These are phyloP conservation scores for Hydropsyche tenuis DNA, from an alignment of 1,140 invertebrate genomes.

Conservation along the genomic window DNA sequence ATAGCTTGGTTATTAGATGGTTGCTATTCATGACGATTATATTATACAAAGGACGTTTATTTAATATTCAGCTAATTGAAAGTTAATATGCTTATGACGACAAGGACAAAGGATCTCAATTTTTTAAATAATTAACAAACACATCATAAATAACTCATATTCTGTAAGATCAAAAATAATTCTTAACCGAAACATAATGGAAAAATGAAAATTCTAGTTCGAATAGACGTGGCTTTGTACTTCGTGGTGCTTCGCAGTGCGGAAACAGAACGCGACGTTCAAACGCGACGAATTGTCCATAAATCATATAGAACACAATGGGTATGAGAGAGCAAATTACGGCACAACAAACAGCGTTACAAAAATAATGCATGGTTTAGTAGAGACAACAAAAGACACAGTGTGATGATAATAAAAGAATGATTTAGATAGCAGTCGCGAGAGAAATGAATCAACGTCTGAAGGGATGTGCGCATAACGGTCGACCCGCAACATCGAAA, in stretches of 20 bases:
- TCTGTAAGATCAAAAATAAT: background rate
- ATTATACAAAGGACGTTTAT: too few relatives aligned
- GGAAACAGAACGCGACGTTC: slow-evolving; percentile 23
- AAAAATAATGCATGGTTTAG: slow-evolving; percentile 21
- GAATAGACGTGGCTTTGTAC: background rate
- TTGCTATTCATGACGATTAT: too few relatives aligned
- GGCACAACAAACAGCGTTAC: slow-evolving; percentile 13
- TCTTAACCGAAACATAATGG: background rate
- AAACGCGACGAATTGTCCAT: slow-evolving; percentile 26
- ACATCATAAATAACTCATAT: too few relatives aligned
- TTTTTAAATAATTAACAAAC: too few relatives aligned
- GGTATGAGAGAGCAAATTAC: slow-evolving; percentile 9
- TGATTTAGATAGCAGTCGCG: slow-evolving; percentile 11
- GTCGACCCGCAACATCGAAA: background rate
- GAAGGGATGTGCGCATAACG: background rate
- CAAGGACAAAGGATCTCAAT: too few relatives aligned
- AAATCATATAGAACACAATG: slow-evolving; percentile 10
- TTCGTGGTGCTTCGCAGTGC: background rate
- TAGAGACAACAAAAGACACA: slow-evolving; percentile 24
- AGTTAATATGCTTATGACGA: too few relatives aligned
- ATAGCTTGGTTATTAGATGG: too few relatives aligned
- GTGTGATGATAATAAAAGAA: slow-evolving; percentile 20
- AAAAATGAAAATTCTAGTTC: background rate
- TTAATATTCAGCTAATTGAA: too few relatives aligned
- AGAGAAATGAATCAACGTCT: slow-evolving; percentile 19